Evolutionary conservation across 2,888 invertebrate species (phyloP), one percentile per base, ranked within the genome.

Genomic region (Plagodis pulveraria): DNA sequence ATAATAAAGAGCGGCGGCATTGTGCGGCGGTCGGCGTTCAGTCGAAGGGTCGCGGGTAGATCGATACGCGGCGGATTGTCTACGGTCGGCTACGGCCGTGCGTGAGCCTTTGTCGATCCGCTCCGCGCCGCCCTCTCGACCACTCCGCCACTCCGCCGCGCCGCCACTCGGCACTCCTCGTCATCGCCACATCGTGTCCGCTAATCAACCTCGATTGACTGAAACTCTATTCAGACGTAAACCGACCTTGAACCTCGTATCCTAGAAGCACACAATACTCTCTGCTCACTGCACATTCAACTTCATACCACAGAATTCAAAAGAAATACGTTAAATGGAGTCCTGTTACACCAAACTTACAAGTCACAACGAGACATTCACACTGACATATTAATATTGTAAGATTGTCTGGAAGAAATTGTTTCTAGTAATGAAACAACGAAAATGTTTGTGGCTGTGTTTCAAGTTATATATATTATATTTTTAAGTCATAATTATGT

Each of bases 1-100:
- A 92, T 92, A 92, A 92, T 92, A 92, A 92, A 91, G 91, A 91
- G 90, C 87, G 82, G 83, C 87, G 90, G 89, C 88, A 91, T 91
- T 92, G 91, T 91, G 91, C 88, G 83, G 81, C 89, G 88, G 88
- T 84, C 90, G 89, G 84, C 87, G 89, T 78, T 86, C 83, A 84
- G 85, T 87, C 89, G 90, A 89, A 91, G 91, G 91, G 91, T 91
- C 91, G 91, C 89, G 86, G 86, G 75, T 82, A 84, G 91, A 91
- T 91, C 91, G 90, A 91, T 91, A 91, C 86, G 84, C 81, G 84
- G 76, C 81, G 89, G 88, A 87, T 89, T 85, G 90, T 90, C 91
- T 89, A 87, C 84, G 60, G 60, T 56, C 65, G 87, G 85, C 57
- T 34, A 82, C 80, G 81, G 84, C 84, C 67, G 88, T 87, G 86